These are phyloP conservation scores for Laodelphax striatellus DNA, from an alignment of 1,140 invertebrate genomes.

Conservation along the genomic window DNA sequence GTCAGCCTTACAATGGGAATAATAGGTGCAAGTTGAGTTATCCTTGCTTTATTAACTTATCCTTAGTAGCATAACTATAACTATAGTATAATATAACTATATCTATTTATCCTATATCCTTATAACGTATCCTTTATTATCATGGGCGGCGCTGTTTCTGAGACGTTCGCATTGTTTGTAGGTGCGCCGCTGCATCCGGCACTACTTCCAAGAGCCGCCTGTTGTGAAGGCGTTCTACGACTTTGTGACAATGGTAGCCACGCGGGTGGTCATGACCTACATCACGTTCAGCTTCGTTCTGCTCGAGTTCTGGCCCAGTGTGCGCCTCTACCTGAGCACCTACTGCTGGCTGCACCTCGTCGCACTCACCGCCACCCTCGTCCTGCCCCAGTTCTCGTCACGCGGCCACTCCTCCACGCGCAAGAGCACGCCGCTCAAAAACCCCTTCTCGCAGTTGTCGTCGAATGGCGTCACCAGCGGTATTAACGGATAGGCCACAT, in stretches of 20 bases:
- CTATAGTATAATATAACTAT: too few relatives aligned
- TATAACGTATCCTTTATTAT: too few relatives aligned
- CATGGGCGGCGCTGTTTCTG: too few relatives aligned
- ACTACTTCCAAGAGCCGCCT: conserved; percentile 55
- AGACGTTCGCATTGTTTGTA: conserved; percentile 29
- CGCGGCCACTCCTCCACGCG: not conserved
- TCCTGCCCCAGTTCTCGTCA: conserved; percentile 32
- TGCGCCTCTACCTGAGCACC: conserved; percentile 44
- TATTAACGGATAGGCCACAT: not conserved
- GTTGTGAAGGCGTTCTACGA: conserved; percentile 62
- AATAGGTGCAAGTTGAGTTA: too few relatives aligned
- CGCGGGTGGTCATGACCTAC: conserved; percentile 74
- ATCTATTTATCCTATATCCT: too few relatives aligned
- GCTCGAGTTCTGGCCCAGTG: conserved; percentile 61
- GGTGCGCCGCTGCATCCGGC: conserved; percentile 60
- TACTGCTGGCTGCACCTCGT: conserved; percentile 47
- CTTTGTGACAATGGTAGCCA: conserved; percentile 58
- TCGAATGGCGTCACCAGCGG: conserved; percentile 5
- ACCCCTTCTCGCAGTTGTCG: conserved; percentile 1
- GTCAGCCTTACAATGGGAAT: too few relatives aligned
- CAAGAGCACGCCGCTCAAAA: conserved; percentile 1
- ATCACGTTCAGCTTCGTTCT: conserved; percentile 80
- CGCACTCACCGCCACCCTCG: conserved; percentile 37
- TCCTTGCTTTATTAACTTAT: too few relatives aligned
- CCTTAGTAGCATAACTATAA: too few relatives aligned